Evolutionary conservation across 2,888 invertebrate species (phyloP), one percentile per base, ranked within the genome.

Genomic region (Drosophila recens): DNA sequence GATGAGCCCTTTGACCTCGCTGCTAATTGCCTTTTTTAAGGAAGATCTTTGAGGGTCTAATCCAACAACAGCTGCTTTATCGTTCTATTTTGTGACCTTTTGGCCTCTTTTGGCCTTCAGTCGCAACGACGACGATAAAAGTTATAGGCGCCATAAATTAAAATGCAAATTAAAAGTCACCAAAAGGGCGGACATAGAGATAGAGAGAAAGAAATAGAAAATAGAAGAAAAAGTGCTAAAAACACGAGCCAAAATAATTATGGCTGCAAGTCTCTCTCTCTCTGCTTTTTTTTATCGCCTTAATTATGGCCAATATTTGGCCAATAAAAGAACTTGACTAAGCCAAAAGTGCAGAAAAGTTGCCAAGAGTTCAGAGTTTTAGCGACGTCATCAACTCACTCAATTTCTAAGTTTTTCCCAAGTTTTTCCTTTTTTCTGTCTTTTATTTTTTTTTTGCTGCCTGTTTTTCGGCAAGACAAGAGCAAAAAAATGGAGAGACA

Each of bases 301-400:
- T 86, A 83, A 84, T 83, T 86, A 76, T 83, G 83, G 71, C 68
- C 84, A 84, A 84, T 84, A 84, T 86, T 84, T 74, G 79, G 69
- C 80, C 80, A 74, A 86, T 82, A 79, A 79, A 85, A 73, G 70
- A 75, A 75, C 59, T 72, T 80, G 76, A 72, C 43, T 79, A 71
- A 79, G 82, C 68, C 46, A 43, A 74, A 30, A 17, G 23, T 38
- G 23, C 48, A 45, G 13, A 46, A 51, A 82, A 72, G 45, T 75
- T 77, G 64, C 34, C 67, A 72, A 71, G 54, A 17, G 15, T 23
- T 20, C 30, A 42, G 40, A 27, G 27, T 36, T 17, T 4, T 1
- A 6, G 17, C 61, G 27, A 52, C 48, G 67, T 83, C 67, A 80
- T 67, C 74, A 38, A 46, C 40, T 52, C 38, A 34, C 58, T 51